Conservation (phyloP, 2,888 invertebrate genomes). For the Megastigmus dorsalis region DNA sequence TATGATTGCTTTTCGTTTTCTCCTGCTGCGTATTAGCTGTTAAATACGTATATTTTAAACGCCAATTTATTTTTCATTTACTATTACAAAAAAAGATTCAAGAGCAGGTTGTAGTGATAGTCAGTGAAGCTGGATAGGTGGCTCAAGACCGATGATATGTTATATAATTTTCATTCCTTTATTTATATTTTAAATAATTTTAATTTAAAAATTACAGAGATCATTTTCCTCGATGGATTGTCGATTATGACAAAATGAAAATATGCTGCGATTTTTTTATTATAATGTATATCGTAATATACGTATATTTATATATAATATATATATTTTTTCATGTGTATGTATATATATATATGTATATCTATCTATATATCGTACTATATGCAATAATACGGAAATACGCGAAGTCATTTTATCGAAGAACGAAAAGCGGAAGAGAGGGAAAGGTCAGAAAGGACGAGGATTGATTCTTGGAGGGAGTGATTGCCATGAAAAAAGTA, state of each 20-base stretch:
- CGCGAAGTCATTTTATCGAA: slow-evolving; percentile 48
- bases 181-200: slow-evolving; percentile 70
- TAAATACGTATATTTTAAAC: too few species aligned
- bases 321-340: slow-evolving; percentile 41
- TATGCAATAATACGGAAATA: slow-evolving; percentile 51
- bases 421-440: slow-evolving; percentile 50
- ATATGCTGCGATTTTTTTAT: slow-evolving; percentile 63
- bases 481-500: slow-evolving; percentile 57
- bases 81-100: too few species aligned
- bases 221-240: slow-evolving; percentile 71
- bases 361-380: slow-evolving; percentile 50
- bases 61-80: too few species aligned
- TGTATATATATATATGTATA: slow-evolving; percentile 39
- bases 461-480: slow-evolving; percentile 32
- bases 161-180: slow-evolving; percentile 60
- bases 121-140: slow-evolving; percentile 59
- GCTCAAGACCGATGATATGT: slow-evolving; percentile 68
- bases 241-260: slow-evolving; percentile 69
- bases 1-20: background rate
- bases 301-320: slow-evolving; percentile 49
- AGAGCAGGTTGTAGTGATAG: slow-evolving; percentile 6
- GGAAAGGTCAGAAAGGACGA: slow-evolving; percentile 39
- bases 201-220: slow-evolving; percentile 74
- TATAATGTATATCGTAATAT: slow-evolving; percentile 51
- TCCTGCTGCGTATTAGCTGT: too few species aligned